Percentiles rank a stretch among this genome's conserved stretches.
Evolutionary conservation across 2,888 invertebrate species (phyloP).

Genomic region (Nephrotoma guestfalica): DNA sequence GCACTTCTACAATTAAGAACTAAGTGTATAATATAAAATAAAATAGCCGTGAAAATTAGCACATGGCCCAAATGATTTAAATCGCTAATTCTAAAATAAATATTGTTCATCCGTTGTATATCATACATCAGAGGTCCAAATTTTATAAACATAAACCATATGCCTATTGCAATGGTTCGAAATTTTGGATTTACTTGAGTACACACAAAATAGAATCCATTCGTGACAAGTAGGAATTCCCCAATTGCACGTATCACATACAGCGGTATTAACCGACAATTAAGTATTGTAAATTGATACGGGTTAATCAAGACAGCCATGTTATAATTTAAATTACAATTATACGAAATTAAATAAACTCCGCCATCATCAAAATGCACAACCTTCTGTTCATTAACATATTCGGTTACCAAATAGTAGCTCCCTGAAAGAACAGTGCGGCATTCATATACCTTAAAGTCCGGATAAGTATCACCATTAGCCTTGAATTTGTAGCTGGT

Average conservation of each 20-base stretch:
- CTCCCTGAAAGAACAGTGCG: neutral
- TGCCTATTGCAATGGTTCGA: neutral
- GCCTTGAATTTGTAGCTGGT: neutral
- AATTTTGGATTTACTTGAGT: neutral
- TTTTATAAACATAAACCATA: neutral
- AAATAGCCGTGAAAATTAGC: neutral
- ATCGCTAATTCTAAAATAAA: neutral
- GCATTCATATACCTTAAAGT: neutral
- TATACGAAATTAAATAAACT: neutral
- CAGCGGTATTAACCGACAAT: neutral
- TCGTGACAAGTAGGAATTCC: neutral
- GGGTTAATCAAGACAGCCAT: neutral
- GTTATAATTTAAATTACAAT: neutral
- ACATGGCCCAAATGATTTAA: neutral
- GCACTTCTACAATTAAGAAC: too few species aligned
- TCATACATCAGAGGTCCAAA: neutral
- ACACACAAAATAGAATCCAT: neutral
- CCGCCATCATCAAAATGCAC: neutral
- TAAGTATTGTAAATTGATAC: neutral
- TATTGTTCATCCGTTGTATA: neutral
- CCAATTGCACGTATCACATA: neutral
- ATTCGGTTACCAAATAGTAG: accelerated
- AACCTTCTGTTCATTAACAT: neutral
- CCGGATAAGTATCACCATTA: neutral
- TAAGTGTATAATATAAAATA: neutral